Conservation (phyloP, 2,797 vertebrate species). For the Taenioides sp. region DNA sequence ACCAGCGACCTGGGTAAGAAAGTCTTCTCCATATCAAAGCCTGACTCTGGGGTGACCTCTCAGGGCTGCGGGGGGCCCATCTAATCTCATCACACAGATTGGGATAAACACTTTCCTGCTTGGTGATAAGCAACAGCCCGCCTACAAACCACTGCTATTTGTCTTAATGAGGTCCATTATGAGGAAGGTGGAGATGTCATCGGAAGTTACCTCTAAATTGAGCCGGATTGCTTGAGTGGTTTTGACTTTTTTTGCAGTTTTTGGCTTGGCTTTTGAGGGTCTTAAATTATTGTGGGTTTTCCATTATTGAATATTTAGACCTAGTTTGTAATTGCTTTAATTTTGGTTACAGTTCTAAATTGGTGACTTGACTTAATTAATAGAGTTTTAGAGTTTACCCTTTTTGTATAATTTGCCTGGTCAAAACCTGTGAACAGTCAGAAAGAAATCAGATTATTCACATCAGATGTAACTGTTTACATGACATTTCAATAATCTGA, state of each 20-base stretch:
- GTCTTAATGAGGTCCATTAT: slow-evolving; percentile 8
- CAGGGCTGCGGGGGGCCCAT: neutral
- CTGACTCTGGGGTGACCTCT: slow-evolving; percentile 43
- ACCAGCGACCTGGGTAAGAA: slow-evolving; percentile 95
- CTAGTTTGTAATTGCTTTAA: no score
- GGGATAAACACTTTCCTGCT: neutral
- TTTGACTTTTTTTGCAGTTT: neutral
- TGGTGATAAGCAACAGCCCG: neutral
- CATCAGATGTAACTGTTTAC: no score
- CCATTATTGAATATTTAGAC: no score
- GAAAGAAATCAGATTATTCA: no score
- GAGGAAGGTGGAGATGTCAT: neutral
- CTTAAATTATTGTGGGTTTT: no score
- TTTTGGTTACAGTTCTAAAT: no score
- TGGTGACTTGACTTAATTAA: no score
- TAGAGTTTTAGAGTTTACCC: no score
- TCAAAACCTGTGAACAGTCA: no score
- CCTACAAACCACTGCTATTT: neutral
- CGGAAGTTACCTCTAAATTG: neutral
- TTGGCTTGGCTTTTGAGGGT: neutral
- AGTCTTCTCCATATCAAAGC: slow-evolving; percentile 52
- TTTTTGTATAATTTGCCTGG: no score
- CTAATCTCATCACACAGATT: slow-evolving; percentile 10
- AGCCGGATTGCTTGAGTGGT: neutral
- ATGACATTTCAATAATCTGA: no score